phyloP scores from a whole-genome alignment of 2,888 invertebrate species.

The Stomorhina lunata region DNA sequence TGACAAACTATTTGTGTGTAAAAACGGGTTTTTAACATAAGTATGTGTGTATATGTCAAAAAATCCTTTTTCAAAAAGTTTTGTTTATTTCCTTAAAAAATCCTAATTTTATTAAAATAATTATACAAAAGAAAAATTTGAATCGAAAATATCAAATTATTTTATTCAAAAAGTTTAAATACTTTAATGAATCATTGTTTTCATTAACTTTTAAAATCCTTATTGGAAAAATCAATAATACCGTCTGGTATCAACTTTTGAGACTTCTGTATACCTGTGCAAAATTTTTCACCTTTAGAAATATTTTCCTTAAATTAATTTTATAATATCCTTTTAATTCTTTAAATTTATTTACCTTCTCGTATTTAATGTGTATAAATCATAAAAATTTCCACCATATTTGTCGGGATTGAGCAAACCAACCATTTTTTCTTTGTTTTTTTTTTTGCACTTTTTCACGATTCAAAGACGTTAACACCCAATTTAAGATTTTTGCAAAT shows the following conservation, averaged over 20 bases:
- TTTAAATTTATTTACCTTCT: constrained; percentile 72
- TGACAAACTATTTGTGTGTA: no score
- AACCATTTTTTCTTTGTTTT: constrained; percentile 72
- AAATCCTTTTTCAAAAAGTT: no score
- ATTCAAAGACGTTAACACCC: constrained; percentile 38
- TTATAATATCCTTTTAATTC: constrained; percentile 13
- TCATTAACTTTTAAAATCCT: neutral
- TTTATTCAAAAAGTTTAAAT: no score
- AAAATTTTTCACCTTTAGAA: constrained; percentile 5
- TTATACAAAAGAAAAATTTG: no score
- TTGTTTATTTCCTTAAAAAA: no score
- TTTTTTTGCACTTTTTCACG: neutral
- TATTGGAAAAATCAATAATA: constrained; percentile 56
- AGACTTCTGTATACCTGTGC: constrained; percentile 15
- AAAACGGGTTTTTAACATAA: no score
- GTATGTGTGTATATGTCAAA: no score
- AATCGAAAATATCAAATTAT: no score
- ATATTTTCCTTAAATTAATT: neutral
- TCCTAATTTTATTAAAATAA: no score
- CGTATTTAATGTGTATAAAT: constrained; percentile 78
- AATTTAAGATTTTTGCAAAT: constrained; percentile 1
- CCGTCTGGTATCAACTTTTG: constrained; percentile 22
- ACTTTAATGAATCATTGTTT: neutral
- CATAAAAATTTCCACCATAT: constrained; percentile 80
- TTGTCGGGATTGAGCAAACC: constrained; percentile 78